Percentiles rank a stretch among this genome's conserved stretches.
Evolutionary conservation across 2,113 vertebrate species (phyloP).

Genomic region (Heliornis fulica): DNA sequence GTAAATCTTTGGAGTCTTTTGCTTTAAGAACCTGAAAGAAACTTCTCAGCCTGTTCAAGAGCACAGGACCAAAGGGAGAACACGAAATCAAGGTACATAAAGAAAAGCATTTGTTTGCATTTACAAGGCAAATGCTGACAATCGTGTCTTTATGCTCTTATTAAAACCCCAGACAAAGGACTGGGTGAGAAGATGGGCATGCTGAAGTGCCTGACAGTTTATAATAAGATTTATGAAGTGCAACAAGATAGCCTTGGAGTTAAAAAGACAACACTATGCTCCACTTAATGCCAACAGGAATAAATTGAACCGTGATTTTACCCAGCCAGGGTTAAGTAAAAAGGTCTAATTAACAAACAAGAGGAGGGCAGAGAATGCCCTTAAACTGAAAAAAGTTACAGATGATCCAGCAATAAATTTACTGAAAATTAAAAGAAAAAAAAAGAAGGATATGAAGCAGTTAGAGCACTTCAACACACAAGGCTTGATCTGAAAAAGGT

Average conservation of each 20-base stretch:
- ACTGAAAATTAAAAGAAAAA: constrained; percentile 31
- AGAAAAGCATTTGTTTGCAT: not conserved
- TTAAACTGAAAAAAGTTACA: constrained; percentile 38
- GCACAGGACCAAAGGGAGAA: not conserved
- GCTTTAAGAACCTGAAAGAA: not conserved
- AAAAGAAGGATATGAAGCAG: constrained; percentile 23
- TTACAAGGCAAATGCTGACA: not conserved
- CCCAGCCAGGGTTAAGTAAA: not conserved
- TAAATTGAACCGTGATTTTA: not conserved
- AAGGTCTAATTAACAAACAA: not conserved
- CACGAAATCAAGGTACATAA: not conserved
- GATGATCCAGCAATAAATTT: constrained; percentile 1
- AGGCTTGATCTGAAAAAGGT: constrained; percentile 11
- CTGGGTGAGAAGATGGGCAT: not conserved
- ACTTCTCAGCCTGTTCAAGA: not conserved
- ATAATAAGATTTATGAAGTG: not conserved
- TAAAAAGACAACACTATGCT: not conserved
- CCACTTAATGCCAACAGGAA: not conserved
- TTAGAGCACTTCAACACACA: constrained; percentile 17
- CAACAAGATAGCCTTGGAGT: not conserved
- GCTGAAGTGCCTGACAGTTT: not conserved
- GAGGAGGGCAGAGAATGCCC: not conserved
- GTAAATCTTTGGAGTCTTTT: not conserved
- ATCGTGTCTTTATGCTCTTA: not conserved
- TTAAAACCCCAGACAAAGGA: not conserved